Evolutionary conservation across 2,113 vertebrate genomes (phyloP).

Genomic region (Oreotragus oreotragus): DNA sequence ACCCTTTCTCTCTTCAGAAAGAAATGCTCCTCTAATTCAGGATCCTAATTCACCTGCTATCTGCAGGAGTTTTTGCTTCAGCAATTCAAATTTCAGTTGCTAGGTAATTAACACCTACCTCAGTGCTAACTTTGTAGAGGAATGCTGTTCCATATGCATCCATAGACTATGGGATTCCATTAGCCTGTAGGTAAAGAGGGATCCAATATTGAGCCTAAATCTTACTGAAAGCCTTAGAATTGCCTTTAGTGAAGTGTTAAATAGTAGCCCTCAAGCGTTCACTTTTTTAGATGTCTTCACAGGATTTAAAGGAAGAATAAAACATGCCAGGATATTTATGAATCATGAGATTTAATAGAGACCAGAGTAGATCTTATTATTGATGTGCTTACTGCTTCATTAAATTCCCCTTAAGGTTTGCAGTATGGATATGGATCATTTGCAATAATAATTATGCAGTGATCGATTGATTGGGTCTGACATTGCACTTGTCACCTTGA

Average conservation of each 20-base stretch:
- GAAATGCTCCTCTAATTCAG: background rate
- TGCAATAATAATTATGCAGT: constrained; percentile 90
- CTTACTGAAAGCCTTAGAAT: background rate
- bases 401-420: constrained; percentile 87
- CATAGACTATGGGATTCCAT: background rate
- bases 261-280: constrained; percentile 25
- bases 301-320: constrained; percentile 75
- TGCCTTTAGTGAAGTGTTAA: constrained; percentile 39
- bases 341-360: constrained; percentile 81
- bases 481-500: constrained; percentile 88
- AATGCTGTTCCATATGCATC: too few relatives aligned
- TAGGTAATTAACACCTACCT: background rate
- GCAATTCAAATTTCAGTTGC: background rate
- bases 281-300: constrained; percentile 65
- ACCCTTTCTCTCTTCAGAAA: background rate
- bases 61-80: background rate
- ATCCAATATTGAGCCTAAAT: background rate
- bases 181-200: background rate
- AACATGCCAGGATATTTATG: constrained; percentile 80
- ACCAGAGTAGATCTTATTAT: constrained; percentile 83
- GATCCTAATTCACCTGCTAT: background rate
- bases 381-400: constrained; percentile 88
- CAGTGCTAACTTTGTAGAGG: background rate
- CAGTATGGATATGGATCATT: constrained; percentile 87
- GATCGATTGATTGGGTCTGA: constrained; percentile 90